Percentiles rank a stretch among this genome's conserved stretches.
Evolutionary conservation across 1,140 invertebrate species (phyloP).

Genomic region (Megathymus violae): DNA sequence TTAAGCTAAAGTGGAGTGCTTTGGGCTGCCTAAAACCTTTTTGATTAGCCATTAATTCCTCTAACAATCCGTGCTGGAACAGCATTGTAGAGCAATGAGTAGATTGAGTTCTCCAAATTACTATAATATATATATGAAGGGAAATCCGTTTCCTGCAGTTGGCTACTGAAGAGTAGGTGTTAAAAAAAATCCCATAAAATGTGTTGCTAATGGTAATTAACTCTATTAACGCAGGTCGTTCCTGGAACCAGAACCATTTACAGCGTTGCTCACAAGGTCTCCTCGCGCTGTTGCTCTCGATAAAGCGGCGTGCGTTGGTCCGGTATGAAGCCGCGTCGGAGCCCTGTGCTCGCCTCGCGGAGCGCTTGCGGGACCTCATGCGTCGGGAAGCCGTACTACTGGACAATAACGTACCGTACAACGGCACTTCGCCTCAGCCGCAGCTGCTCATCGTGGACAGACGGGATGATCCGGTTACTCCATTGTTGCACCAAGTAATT

Average conservation of each 20-base stretch:
- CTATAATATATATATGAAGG: too few species aligned
- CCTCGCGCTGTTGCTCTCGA: slow-evolving; percentile 93
- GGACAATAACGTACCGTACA: slow-evolving; percentile 86
- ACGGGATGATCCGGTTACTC: slow-evolving; percentile 97
- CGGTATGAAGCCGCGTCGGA: slow-evolving; percentile 96
- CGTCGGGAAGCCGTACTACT: slow-evolving; percentile 94
- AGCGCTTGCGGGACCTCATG: slow-evolving; percentile 92
- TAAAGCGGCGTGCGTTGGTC: slow-evolving; percentile 96
- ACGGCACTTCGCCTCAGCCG: slow-evolving; percentile 89
- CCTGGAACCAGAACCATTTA: slow-evolving; percentile 90
- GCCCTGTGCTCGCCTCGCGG: slow-evolving; percentile 93
- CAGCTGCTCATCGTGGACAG: slow-evolving; percentile 95
- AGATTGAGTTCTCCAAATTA: too few species aligned
- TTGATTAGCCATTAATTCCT: too few species aligned
- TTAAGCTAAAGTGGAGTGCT: too few species aligned
- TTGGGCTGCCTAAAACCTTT: too few species aligned
- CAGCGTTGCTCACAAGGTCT: slow-evolving; percentile 94
- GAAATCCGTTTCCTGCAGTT: background rate
- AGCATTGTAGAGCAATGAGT: too few species aligned
- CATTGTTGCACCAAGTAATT: slow-evolving; percentile 94
- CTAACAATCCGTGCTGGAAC: too few species aligned
- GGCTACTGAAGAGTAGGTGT: background rate
- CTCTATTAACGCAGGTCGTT: slow-evolving; percentile 83
- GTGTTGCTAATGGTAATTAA: too few species aligned
- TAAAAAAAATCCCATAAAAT: slow-evolving; percentile 80